These are phyloP conservation scores for Probaryconus sp. DNA, from an alignment of 1,140 invertebrate species.

Conservation along the genomic window DNA sequence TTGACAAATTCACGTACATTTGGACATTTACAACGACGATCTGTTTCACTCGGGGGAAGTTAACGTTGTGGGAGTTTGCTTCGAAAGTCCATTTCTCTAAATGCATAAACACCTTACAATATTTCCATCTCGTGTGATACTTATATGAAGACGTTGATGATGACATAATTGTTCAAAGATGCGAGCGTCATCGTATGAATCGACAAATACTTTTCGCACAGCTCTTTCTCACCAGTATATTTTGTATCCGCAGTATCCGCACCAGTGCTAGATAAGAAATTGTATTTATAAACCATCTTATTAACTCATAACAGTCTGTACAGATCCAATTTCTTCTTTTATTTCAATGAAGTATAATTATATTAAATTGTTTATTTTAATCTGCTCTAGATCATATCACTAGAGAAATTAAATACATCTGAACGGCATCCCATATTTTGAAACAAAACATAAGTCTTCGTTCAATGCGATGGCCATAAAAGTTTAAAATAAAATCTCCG, in stretches of 20 bases:
- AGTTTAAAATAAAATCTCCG: too few relatives aligned
- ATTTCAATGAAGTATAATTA: slow-evolving; percentile 35
- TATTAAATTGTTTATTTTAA: slow-evolving; percentile 20
- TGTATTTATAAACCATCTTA: slow-evolving; percentile 63
- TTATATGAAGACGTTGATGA: slow-evolving; percentile 18
- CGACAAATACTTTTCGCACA: slow-evolving; percentile 25
- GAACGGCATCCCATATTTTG: too few relatives aligned
- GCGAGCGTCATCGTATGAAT: slow-evolving; percentile 31
- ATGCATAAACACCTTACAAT: background rate
- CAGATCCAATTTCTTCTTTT: slow-evolving; percentile 63
- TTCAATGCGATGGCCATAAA: too few relatives aligned
- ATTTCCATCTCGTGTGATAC: slow-evolving; percentile 1
- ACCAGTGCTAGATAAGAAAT: slow-evolving; percentile 52
- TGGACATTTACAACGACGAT: too few relatives aligned
- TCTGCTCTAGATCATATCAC: slow-evolving; percentile 3
- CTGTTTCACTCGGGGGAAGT: too few relatives aligned
- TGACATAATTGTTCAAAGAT: slow-evolving; percentile 51
- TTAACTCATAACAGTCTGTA: slow-evolving; percentile 36
- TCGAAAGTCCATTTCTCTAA: slow-evolving; percentile 5
- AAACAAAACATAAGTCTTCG: too few relatives aligned
- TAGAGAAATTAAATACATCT: too few relatives aligned
- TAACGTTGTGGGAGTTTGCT: background rate
- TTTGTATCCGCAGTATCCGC: slow-evolving; percentile 17
- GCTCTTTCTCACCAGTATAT: slow-evolving; percentile 30
- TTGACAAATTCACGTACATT: too few relatives aligned